Evolutionary conservation across 2,888 invertebrate genomes (phyloP).

Genomic region (Cerastis leucographa): DNA sequence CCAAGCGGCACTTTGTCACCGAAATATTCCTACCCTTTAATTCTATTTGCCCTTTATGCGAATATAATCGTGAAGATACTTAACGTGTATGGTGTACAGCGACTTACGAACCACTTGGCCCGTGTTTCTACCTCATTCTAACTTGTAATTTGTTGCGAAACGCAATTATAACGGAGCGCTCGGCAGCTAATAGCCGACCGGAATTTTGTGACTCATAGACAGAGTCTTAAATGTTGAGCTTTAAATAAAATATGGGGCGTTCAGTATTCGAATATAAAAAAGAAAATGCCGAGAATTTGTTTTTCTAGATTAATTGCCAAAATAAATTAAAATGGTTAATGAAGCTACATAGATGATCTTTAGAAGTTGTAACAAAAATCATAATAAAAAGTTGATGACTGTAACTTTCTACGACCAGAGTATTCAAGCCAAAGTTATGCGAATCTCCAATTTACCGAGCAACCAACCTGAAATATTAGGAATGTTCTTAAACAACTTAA

Average conservation of each 20-base stretch:
- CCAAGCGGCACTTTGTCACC: conserved; percentile 1
- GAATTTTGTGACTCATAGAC: conserved; percentile 66
- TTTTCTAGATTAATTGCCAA: neutral
- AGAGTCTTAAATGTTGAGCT: conserved; percentile 57
- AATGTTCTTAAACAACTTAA: conserved; percentile 68
- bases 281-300: conserved; percentile 5
- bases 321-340: conserved; percentile 2
- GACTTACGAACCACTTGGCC: conserved; percentile 75
- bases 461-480: conserved; percentile 59
- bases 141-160: conserved; percentile 87
- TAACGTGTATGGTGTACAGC: conserved; percentile 58
- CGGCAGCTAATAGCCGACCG: conserved; percentile 77
- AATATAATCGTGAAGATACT: conserved; percentile 59
- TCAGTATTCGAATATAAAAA: conserved; percentile 45
- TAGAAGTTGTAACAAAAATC: neutral
- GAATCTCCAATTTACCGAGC: conserved; percentile 54
- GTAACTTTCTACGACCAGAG: conserved; percentile 28
- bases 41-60: conserved; percentile 36
- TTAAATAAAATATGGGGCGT: conserved; percentile 65
- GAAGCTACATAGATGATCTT: neutral
- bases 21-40: conserved; percentile 19
- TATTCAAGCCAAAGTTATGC: conserved; percentile 38
- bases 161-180: conserved; percentile 84
- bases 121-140: conserved; percentile 79
- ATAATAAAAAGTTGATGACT: conserved; percentile 13